phyloP scores from a whole-genome alignment of 1,140 invertebrate species.

The Drosophila athabasca region DNA sequence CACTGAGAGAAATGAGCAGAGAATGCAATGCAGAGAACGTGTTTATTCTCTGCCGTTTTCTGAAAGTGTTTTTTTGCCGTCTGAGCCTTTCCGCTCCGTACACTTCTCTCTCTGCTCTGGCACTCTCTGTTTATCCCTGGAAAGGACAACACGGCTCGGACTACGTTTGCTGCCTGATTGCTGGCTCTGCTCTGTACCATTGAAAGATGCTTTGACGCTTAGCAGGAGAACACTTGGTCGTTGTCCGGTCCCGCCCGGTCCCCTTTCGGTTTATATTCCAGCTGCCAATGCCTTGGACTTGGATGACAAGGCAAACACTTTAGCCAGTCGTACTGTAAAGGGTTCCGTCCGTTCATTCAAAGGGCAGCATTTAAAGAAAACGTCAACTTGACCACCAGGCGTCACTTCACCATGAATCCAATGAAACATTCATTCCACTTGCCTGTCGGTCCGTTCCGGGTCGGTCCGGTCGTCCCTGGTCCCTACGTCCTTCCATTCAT shows the following conservation, averaged over 20 bases:
- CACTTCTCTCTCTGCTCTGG: not conserved
- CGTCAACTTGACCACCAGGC: slow-evolving; percentile 34
- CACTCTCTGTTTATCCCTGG: slow-evolving; percentile 40
- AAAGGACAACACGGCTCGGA: slow-evolving; percentile 23
- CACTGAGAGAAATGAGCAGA: slow-evolving; percentile 19
- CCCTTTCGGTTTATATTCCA: slow-evolving; percentile 34
- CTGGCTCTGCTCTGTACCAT: slow-evolving; percentile 35
- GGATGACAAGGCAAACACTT: slow-evolving; percentile 35
- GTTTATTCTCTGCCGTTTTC: not conserved
- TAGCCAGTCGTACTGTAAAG: not conserved
- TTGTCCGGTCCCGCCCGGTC: too few relatives aligned
- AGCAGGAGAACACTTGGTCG: not conserved
- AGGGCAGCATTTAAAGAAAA: slow-evolving; percentile 38
- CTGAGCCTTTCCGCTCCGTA: too few relatives aligned
- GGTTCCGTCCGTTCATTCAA: not conserved
- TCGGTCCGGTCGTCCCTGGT: too few relatives aligned
- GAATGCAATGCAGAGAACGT: not conserved
- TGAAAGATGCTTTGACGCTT: slow-evolving; percentile 39
- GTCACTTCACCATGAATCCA: slow-evolving; percentile 18
- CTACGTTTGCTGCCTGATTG: slow-evolving; percentile 35
- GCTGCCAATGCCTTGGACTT: slow-evolving; percentile 33
- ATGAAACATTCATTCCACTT: slow-evolving; percentile 53
- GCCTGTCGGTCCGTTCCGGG: not conserved
- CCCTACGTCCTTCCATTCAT: too few relatives aligned
- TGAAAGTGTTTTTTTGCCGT: slow-evolving; percentile 23